Evolutionary conservation across 2,797 vertebrate genomes (phyloP), one percentile per base, ranked within the genome.

Genomic region (Channa striata): DNA sequence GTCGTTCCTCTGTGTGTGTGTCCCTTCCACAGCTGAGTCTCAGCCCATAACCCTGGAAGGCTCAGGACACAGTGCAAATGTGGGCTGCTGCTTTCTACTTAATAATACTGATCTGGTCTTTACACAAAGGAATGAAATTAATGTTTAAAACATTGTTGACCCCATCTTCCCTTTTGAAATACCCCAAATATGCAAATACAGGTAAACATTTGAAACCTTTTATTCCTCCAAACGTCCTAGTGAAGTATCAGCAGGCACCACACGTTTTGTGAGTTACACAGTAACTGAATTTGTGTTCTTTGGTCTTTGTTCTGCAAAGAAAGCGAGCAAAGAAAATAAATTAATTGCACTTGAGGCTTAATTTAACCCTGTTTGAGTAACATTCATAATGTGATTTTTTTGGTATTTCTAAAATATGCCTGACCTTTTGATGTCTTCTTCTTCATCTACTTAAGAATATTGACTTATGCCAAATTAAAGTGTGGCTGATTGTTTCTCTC

Each of bases 381-480:
- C 11, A 25, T 57, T 46, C 12, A 25, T 13, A 2, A 23, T n/a
- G 0, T 49, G 42, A 49, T 44, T 58, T 54, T 50, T 62, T 13
- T 47, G 8, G 6, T 8, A 21, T 43, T 68, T 57, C 51, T 39
- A 34, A 71, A 70, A 49, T 34, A 58, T 34, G 20, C 21, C 59
- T 77, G 63, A 79, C 77, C 71, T 67, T 59, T 76, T 42, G 30
- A 4, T 17, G 21, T 68, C 33, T 68, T 58, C 64, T 47, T 46
- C 64, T 44, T 77, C 47, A 69, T 66, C 37, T 53, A 46, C 53
- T 51, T 60, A 40, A 74, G 46, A 63, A 53, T 66, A 81, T 80
- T 77, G 74, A 82, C 65, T 71, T 61, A 61, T 62, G 68, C 78
- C 58, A 87, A 87, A 88, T 88, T 74, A 82, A 87, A 83, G 58